These are phyloP conservation scores for Oreortyx pictus DNA, from an alignment of 2,797 vertebrate species.

Conservation along the genomic window DNA sequence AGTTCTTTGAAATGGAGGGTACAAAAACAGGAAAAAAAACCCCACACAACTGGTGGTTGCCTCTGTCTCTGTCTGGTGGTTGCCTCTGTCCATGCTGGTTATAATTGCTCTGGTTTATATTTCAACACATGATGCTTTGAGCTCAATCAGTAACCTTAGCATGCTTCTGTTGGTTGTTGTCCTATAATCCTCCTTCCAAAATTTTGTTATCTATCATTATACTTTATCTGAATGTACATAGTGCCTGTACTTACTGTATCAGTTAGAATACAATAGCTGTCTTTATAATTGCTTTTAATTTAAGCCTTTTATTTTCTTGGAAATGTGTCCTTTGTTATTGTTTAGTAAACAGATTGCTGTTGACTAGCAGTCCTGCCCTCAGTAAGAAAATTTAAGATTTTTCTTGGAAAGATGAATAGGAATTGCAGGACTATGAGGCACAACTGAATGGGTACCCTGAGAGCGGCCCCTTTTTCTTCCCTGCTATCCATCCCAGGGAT, in stretches of 20 bases:
- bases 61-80: too few relatives aligned
- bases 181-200: not conserved
- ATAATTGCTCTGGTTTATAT: rapidly evolving
- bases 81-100: not conserved
- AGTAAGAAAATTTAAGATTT: not conserved
- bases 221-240: not conserved
- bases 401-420: not conserved
- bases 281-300: not conserved
- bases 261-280: not conserved
- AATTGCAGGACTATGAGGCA: not conserved
- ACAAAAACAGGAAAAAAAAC: not conserved
- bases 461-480: not conserved
- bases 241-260: not conserved
- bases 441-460: not conserved
- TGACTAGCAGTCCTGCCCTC: not conserved
- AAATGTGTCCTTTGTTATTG: not conserved
- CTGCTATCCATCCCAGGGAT: not conserved
- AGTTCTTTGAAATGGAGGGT: conserved; percentile 1
- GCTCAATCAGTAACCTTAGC: not conserved
- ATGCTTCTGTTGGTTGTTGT: not conserved
- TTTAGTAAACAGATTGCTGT: not conserved
- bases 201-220: not conserved
- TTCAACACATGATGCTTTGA: not conserved
- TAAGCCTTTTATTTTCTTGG: not conserved
- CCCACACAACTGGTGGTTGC: rapidly evolving